phyloP scores from a whole-genome alignment of 2,113 vertebrate genomes.

The Oriolus oriolus region DNA sequence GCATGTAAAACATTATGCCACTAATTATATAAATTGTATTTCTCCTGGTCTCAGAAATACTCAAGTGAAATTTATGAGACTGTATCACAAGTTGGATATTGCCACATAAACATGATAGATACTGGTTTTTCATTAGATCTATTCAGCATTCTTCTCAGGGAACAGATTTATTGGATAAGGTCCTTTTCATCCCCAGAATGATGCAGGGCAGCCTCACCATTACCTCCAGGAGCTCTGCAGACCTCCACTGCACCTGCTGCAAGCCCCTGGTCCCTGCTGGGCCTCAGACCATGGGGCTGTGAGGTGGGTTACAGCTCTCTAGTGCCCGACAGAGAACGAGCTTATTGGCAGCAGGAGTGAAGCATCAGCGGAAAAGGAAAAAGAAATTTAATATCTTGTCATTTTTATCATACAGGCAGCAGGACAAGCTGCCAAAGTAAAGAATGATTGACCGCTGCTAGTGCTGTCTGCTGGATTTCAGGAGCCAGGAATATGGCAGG shows the following conservation, averaged over 20 bases:
- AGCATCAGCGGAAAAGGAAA: background rate
- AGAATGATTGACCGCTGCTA: background rate
- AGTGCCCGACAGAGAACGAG: fast-evolving
- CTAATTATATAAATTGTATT: background rate
- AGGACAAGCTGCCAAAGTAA: background rate
- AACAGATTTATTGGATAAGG: background rate
- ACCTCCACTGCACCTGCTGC: background rate
- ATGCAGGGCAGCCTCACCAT: background rate
- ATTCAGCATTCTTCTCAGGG: background rate
- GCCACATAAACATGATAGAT: background rate
- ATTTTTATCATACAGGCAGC: background rate
- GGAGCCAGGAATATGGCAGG: background rate
- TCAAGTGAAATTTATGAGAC: background rate
- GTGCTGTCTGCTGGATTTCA: background rate
- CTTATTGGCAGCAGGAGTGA: background rate
- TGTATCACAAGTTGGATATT: background rate
- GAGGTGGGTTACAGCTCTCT: background rate
- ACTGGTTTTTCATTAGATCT: background rate
- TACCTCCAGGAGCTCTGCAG: background rate
- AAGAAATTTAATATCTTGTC: background rate
- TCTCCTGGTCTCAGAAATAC: background rate
- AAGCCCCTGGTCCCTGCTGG: background rate
- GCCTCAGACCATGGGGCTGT: fast-evolving
- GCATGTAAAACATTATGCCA: background rate
- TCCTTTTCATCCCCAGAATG: background rate